Base-by-base conservation (phyloP, 2,888 invertebrate species). In the Tortrix viridana region DNA sequence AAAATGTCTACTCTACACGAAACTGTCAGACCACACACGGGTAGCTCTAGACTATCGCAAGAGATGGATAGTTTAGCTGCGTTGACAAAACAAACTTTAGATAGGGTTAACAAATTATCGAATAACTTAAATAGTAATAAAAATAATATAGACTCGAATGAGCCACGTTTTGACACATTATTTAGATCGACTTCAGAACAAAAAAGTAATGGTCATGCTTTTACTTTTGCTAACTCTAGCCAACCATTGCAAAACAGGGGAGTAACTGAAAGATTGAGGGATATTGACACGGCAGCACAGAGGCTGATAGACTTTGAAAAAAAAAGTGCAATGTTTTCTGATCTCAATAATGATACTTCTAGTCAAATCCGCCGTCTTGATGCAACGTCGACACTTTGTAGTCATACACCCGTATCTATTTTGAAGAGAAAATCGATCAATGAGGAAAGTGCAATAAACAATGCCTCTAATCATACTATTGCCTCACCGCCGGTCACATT, bases 401-500 rank as follows among this genome's bases (percentile, higher is more conserved):
- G 80, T 83, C 93, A 81, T 79, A 92, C 81, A 73, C 93, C 83
- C 77, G 94, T 94, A 63, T 95, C 95, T 64, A 95, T 95, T 75
- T 85, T 96, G 47, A 96, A 96, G 83, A 94, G 95, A 72, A 95
- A 95, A 80, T 92, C 93, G 41, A 79, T 93, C 68, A 92, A 93
- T 56, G 94, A 94, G 72, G 93, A 93, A 65, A 86, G 75, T 74
- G 81, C 84, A 53, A 84, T 92, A 60, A 87, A 93, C 26, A 91
- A 86, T 59, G 81, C 89, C 60, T 87, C 92, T 3, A 93, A 92
- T 76, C 93, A 93, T 73, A 89, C 93, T 52, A 89, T 92, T 67
- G 82, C 93, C 65, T 93, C 94, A 22, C 95, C 96, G 22, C 96
- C 96, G 9, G 96, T 96, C 4, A 96, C 96, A n/a, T 96, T 96